phyloP scores from a whole-genome alignment of 1,140 invertebrate species.

The Druon quercuslanigerum region DNA sequence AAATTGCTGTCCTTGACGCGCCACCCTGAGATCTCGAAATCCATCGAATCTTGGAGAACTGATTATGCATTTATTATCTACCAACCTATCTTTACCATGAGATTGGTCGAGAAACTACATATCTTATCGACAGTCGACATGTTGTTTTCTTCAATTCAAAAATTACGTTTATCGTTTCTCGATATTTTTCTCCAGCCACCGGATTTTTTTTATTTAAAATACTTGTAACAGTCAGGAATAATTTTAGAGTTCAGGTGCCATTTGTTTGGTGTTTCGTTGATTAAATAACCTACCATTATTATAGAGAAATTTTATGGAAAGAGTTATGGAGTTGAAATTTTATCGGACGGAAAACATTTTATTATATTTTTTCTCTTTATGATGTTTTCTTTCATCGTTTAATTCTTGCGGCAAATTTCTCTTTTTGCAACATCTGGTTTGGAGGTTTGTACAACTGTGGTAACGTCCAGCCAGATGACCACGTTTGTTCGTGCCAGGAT shows the following conservation, averaged over 20 bases:
- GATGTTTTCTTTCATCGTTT: slow-evolving; percentile 15
- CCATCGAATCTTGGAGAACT: not conserved
- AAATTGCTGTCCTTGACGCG: slow-evolving; percentile 34
- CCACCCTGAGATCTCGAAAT: slow-evolving; percentile 39
- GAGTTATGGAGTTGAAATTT: not conserved
- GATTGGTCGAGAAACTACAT: too few relatives aligned
- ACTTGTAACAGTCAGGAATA: too few relatives aligned
- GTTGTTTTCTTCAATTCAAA: too few relatives aligned
- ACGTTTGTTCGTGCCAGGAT: slow-evolving; percentile 36
- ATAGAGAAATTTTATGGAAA: too few relatives aligned
- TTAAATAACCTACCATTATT: too few relatives aligned
- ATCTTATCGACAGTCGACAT: too few relatives aligned
- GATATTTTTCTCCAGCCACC: too few relatives aligned
- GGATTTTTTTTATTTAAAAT: too few relatives aligned
- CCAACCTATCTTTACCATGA: too few relatives aligned
- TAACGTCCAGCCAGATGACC: slow-evolving; percentile 57
- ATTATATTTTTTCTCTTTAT: not conserved
- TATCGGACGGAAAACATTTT: not conserved
- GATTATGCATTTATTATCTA: not conserved
- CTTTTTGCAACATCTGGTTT: slow-evolving; percentile 45
- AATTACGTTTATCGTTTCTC: too few relatives aligned
- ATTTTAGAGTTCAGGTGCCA: too few relatives aligned
- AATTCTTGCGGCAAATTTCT: slow-evolving; percentile 35
- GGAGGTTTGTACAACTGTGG: slow-evolving; percentile 54
- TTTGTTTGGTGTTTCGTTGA: too few relatives aligned